Conservation (phyloP, 2,113 vertebrate genomes). For the Myocastor coypus region DNA sequence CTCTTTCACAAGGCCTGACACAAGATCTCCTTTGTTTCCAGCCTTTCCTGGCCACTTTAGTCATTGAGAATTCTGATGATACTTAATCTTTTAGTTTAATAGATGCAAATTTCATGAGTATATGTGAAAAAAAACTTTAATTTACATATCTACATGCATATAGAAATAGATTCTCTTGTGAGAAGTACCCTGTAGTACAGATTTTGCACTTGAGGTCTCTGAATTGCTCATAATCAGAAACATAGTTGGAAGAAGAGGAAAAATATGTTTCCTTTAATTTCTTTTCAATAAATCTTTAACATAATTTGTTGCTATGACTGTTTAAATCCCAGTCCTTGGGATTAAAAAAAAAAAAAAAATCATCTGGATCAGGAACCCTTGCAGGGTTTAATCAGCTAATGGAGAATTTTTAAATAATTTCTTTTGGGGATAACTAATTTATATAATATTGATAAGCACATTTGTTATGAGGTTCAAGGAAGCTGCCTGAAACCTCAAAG, state of each 20-base stretch:
- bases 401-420: neutral
- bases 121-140: neutral
- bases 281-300: conserved; percentile 25
- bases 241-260: neutral
- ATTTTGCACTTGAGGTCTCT: conserved; percentile 11
- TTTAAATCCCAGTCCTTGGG: conserved; percentile 17
- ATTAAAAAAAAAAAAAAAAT: conserved; percentile 21
- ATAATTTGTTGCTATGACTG: neutral
- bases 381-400: conserved; percentile 52
- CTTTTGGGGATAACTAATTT: conserved; percentile 6
- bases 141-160: neutral
- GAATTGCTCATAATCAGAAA: conserved; percentile 19
- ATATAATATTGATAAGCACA: neutral
- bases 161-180: neutral
- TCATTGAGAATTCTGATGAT: neutral
- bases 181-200: neutral
- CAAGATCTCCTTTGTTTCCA: neutral
- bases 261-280: neutral
- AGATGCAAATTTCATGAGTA: neutral
- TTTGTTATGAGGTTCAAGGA: conserved; percentile 10
- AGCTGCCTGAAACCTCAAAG: neutral
- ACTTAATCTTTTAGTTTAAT: conserved; percentile 1
- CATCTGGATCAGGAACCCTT: conserved; percentile 5
- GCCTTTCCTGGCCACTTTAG: neutral
- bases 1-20: neutral